Evolutionary conservation across 1,140 invertebrate genomes (phyloP), one percentile per base, ranked within the genome.

Genomic region (Trypoxylus dichotomus): DNA sequence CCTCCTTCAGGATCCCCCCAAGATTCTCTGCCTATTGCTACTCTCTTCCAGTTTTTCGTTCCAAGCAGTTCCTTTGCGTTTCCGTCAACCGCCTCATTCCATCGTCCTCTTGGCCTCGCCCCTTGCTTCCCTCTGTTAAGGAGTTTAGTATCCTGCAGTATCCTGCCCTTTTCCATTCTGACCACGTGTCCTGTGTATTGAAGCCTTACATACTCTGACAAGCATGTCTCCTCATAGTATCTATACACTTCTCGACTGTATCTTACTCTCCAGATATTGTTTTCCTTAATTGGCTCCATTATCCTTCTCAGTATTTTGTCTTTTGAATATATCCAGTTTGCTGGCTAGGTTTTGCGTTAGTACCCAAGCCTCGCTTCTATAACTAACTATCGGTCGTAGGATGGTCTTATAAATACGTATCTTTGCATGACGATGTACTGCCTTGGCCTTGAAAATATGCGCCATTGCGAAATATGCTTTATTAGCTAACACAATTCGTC

Each of bases 231-330:
- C n/a, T 58, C 54, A 21, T 58, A 58, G 15, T 58, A 58, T 8
- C 54, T 21, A 58, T 58, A 58, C 54, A 58, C 6, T 15, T 58
- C 54, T 7, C 5, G 5, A 58, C n/a, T 58, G 54, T 58, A 58
- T 58, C 54, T 58, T n/a, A 58, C 54, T 58, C 54, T 58, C 54
- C 54, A 58, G 54, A 15, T 58, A 58, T 58, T 58, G 54, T 58
- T 58, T 5, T 15, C 54, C n/a, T 21, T 58, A 58, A 58, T 58
- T 5, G 54, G 54, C 54, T 3, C n/a, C 54, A 58, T 58, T 58
- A 58, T 58, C 5, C 19, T 58, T 58, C 54, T 58, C 19, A 58
- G 54, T 15, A n/a, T 15, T 58, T 15, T 58, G 6, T 58, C 54
- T 58, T 58, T 58, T 15, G 54, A 58, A n/a, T n/a, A n/a, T n/a